Conservation (phyloP, 2,888 invertebrate species). For the Microctonus hyperodae region DNA sequence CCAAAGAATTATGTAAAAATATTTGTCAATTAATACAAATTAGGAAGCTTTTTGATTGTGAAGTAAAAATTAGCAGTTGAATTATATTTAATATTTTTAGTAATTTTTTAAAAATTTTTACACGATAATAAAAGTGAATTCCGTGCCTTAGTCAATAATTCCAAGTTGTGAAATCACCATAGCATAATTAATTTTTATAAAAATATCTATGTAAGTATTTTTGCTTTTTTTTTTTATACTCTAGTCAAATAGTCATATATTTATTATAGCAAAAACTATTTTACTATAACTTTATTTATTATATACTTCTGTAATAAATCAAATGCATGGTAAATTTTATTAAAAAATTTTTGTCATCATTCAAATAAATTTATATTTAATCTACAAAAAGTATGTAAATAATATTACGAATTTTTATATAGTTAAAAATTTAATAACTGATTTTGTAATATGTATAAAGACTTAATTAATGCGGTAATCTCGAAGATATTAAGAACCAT, state of each 20-base stretch:
- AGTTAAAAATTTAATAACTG: background rate
- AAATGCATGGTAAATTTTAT: background rate
- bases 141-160: background rate
- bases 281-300: background rate
- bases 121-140: background rate
- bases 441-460: constrained; percentile 4
- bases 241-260: constrained; percentile 18
- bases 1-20: constrained; percentile 45
- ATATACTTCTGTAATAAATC: background rate
- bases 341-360: background rate
- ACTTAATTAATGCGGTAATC: background rate
- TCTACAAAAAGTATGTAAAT: constrained; percentile 8
- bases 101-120: background rate
- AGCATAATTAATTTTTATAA: background rate
- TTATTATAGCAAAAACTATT: background rate
- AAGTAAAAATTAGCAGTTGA: background rate
- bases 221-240: constrained; percentile 9
- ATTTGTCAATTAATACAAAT: background rate
- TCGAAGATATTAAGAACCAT: constrained; percentile 1
- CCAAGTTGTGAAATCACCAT: background rate
- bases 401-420: background rate
- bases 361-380: background rate
- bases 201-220: background rate
- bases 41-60: background rate
- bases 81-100: background rate